phyloP scores from a whole-genome alignment of 2,888 invertebrate genomes.

The Bursaphelenchus okinawaensis region DNA sequence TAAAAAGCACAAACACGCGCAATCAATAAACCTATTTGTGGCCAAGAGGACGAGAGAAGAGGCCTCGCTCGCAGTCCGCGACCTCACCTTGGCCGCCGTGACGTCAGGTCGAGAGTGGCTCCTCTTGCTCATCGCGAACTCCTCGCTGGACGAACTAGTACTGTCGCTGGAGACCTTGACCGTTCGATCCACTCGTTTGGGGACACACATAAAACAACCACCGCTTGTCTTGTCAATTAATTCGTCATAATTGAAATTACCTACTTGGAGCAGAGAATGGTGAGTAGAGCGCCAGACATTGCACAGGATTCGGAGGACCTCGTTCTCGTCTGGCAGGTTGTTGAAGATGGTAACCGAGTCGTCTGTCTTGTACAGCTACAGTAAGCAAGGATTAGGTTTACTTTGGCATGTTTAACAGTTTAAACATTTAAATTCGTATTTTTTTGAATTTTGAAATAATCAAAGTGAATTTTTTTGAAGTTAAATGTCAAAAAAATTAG shows the following conservation, averaged over 20 bases:
- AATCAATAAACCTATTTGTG: neutral
- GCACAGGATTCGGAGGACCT: neutral
- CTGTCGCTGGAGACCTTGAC: neutral
- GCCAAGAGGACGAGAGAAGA: neutral
- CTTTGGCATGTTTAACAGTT: too few relatives aligned
- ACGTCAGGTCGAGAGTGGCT: too few relatives aligned
- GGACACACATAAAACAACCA: neutral
- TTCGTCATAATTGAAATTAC: neutral
- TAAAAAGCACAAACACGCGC: too few relatives aligned
- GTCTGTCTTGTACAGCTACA: neutral
- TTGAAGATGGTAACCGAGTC: neutral
- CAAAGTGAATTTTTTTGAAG: too few relatives aligned
- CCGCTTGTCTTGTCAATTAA: neutral
- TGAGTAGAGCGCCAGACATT: neutral
- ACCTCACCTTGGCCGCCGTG: too few relatives aligned
- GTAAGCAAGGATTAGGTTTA: too few relatives aligned
- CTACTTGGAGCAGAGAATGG: neutral
- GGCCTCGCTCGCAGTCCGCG: too few relatives aligned
- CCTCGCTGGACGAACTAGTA: neutral
- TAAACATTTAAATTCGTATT: too few relatives aligned
- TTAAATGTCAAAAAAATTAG: too few relatives aligned
- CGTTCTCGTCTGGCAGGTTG: neutral
- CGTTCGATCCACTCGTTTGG: neutral
- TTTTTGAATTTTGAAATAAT: too few relatives aligned
- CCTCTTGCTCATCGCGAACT: too few relatives aligned